Conservation (phyloP, 2,113 vertebrate species). For the Mormoops blainvillei region DNA sequence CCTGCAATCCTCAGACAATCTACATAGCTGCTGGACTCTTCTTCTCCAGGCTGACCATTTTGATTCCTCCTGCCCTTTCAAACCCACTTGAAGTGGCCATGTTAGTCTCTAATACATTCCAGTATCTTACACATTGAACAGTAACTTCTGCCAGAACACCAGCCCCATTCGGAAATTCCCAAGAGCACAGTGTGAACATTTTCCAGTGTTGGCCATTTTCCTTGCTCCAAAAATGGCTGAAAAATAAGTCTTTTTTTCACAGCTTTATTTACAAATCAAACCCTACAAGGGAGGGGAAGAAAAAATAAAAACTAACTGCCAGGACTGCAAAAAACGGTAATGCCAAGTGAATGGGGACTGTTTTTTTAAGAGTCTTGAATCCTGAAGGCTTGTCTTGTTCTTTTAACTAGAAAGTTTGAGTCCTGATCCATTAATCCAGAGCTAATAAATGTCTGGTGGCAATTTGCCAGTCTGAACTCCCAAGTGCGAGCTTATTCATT, state of each 20-base stretch:
- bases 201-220: not conserved
- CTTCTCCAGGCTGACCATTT: not conserved
- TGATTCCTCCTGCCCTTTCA: not conserved
- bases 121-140: not conserved
- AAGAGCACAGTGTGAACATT: not conserved
- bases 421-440: constrained; percentile 71
- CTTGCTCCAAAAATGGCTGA: not conserved
- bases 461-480: constrained; percentile 74
- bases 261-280: not conserved
- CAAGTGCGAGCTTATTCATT: constrained; percentile 72
- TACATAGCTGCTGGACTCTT: not conserved
- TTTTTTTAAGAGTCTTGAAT: constrained; percentile 53
- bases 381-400: constrained; percentile 44
- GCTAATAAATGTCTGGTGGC: constrained; percentile 73
- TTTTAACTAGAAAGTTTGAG: constrained; percentile 66
- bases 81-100: not conserved
- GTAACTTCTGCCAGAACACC: not conserved
- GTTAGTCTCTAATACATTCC: not conserved
- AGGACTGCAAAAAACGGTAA: constrained; percentile 32
- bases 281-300: not conserved
- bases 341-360: constrained; percentile 23
- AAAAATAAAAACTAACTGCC: not conserved
- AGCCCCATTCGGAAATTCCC: not conserved
- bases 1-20: not conserved
- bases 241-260: not conserved